These are phyloP conservation scores for Tipula confusa DNA, from an alignment of 2,888 invertebrate genomes.

Conservation along the genomic window DNA sequence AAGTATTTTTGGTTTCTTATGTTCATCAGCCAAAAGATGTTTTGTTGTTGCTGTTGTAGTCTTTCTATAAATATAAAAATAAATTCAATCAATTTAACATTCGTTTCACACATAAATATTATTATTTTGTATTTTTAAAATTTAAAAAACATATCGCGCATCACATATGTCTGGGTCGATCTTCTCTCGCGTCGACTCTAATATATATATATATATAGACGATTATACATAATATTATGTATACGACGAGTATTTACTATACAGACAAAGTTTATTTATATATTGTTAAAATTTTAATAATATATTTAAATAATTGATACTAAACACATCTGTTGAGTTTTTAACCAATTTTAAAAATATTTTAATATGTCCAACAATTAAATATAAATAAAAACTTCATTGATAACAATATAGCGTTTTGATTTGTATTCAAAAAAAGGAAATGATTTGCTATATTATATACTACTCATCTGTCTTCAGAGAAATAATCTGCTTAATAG, in stretches of 20 bases:
- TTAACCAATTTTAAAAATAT: background rate
- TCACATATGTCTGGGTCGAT: slow-evolving; percentile 29
- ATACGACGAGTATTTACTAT: background rate
- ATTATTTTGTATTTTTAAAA: no score
- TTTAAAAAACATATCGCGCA: slow-evolving; percentile 3
- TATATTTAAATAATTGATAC: background rate
- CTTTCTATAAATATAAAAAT: slow-evolving; percentile 8
- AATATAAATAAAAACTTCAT: slow-evolving; percentile 28
- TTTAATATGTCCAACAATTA: background rate
- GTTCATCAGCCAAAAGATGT: background rate
- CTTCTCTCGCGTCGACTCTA: background rate
- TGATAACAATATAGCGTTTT: background rate
- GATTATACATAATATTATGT: background rate
- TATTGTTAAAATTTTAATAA: background rate
- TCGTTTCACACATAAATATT: slow-evolving; percentile 29
- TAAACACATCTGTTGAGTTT: background rate
- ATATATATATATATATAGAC: background rate
- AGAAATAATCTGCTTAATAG: background rate
- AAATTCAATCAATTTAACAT: slow-evolving; percentile 31
- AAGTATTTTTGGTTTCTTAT: background rate
- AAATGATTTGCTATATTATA: background rate
- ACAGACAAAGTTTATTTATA: background rate
- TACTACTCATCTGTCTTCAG: background rate
- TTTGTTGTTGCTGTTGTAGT: no score
- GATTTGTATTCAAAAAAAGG: slow-evolving; percentile 27